Base-by-base conservation (phyloP, 2,113 vertebrate species). In the Megaceryle maxima region DNA sequence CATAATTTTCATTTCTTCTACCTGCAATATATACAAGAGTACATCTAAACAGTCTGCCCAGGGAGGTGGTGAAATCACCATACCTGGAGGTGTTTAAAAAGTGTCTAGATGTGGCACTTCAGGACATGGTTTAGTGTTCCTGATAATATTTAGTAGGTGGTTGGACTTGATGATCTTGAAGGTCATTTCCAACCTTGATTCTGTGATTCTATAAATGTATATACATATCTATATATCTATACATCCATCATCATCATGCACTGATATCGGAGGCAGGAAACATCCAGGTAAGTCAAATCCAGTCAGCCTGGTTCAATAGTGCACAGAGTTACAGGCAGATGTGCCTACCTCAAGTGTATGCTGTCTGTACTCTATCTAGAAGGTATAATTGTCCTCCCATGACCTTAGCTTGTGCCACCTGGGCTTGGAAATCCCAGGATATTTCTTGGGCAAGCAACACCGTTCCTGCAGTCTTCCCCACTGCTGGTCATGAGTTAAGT, bases 371-470 rank as follows among this genome's bases (percentile, higher is more conserved):
- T 12, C n/a, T 44, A 2, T n/a, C 31, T 53, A 41, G 44, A 66
- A 83, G 26, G n/a, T 46, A 25, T 22, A 51, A 25, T 9, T 76
- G 16, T 72, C 35, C 44, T 73, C 37, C 9, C 55, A 2, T 25
- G 28, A 21, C 31, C 3, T 4, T 11, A 53, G 62, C 53, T 85
- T 53, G 11, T 80, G 43, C 37, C n/a, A 57, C 26, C 26, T 12
- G 33, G 51, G 5, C 48, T 69, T 91, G 60, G 37, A 82, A 87
- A 57, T 31, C 24, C 31, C 0, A 0, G 56, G 46, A 5, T 51
- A 16, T 64, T 60, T 73, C 53, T 22, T 55, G 28, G 39, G 62
- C 29, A 46, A 0, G 0, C 0, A 1, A 29, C 22, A 29, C 4
- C 1, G 2, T 22, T 29, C 35, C 55, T 79, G 31, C 22, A 53